Conservation (phyloP, 2,888 invertebrate species). For the Latrodectus hesperus region DNA sequence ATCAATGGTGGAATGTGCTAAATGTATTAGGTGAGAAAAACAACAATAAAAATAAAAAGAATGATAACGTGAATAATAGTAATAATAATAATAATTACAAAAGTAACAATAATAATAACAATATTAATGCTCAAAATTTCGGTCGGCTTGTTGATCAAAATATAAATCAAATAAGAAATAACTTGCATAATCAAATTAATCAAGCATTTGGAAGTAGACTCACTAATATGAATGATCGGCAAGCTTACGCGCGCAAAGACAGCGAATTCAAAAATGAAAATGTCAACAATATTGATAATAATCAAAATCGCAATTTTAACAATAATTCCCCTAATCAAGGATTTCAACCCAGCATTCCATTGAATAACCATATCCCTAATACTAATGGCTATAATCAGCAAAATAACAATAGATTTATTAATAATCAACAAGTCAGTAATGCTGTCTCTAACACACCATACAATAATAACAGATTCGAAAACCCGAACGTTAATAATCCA, state of each 20-base stretch:
- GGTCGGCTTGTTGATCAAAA: constrained; percentile 18
- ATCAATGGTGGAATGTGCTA: constrained; percentile 61
- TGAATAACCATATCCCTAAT: constrained; percentile 6
- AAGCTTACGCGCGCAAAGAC: constrained; percentile 18
- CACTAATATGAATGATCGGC: constrained; percentile 22
- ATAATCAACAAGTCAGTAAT: constrained; percentile 17
- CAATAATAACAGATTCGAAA: background rate
- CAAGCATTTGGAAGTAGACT: constrained; percentile 47
- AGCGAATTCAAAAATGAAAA: constrained; percentile 16
- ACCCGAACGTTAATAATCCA: background rate
- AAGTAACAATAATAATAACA: constrained; percentile 32
- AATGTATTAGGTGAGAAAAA: constrained; percentile 36
- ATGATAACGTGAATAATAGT: background rate
- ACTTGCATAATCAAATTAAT: constrained; percentile 48
- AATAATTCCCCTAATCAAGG: background rate
- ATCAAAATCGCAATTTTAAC: constrained; percentile 23
- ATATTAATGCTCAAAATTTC: constrained; percentile 9
- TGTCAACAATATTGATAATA: constrained; percentile 5
- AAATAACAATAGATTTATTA: constrained; percentile 3
- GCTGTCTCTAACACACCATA: constrained; percentile 24
- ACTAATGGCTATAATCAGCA: background rate
- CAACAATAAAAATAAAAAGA: constrained; percentile 13
- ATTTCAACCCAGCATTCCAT: background rate
- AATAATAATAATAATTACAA: background rate
- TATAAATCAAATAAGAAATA: constrained; percentile 45